These are phyloP conservation scores for Allenopithecus nigroviridis DNA, from an alignment of 2,797 vertebrate species.

Conservation along the genomic window DNA sequence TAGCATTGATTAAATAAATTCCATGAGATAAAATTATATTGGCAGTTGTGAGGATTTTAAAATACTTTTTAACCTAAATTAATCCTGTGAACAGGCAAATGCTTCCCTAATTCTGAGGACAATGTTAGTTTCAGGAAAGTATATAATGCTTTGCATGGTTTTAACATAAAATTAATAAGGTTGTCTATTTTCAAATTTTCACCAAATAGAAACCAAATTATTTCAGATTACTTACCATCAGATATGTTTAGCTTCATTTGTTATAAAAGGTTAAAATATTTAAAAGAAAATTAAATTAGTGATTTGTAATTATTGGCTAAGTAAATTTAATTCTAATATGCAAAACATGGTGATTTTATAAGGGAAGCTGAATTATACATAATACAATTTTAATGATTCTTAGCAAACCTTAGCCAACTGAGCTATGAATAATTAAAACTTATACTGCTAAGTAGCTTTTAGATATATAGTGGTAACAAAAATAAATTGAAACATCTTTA, in stretches of 20 bases:
- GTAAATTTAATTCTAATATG: background rate
- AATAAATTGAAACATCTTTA: background rate
- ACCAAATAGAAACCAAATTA: background rate
- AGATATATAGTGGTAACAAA: background rate
- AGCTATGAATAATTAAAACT: background rate
- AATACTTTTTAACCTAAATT: background rate
- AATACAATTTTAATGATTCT: background rate
- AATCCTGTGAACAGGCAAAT: background rate
- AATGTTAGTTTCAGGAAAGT: background rate
- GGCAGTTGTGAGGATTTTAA: background rate
- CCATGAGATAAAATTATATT: background rate
- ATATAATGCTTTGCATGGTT: background rate
- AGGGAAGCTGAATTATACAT: background rate
- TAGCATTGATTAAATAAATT: background rate
- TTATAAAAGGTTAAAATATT: background rate
- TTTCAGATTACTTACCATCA: background rate
- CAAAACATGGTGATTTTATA: background rate
- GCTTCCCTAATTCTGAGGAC: background rate
- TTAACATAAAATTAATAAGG: background rate
- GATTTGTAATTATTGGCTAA: background rate
- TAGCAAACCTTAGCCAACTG: background rate
- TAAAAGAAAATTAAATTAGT: background rate
- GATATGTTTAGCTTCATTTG: background rate
- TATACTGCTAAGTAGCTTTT: background rate
- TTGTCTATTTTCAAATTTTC: background rate